Evolutionary conservation across 30 jellyfish, hydroid and myxozoan genomes (phyloP).

Genomic region (Hydractinia echinata): DNA sequence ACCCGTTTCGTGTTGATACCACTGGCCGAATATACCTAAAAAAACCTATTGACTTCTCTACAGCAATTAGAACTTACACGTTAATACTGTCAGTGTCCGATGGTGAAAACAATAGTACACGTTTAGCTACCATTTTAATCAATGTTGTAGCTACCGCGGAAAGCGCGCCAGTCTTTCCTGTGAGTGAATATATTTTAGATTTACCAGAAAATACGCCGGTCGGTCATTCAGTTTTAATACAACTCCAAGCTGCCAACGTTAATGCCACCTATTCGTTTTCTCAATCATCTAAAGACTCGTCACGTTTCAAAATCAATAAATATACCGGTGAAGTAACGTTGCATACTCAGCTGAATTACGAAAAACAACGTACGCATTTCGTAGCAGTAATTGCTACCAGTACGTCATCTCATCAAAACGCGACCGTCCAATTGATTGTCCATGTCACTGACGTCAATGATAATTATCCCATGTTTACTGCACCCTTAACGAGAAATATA

Average conservation of each 20-base stretch:
- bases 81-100: background rate
- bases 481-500: background rate
- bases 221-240: background rate
- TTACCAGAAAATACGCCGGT: background rate
- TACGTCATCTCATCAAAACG: background rate
- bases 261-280: background rate
- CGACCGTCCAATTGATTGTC: background rate
- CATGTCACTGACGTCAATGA: background rate
- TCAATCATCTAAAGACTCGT: background rate
- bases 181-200: background rate
- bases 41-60: background rate
- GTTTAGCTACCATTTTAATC: background rate
- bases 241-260: background rate
- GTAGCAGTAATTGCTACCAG: slow-evolving; percentile 2
- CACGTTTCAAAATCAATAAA: background rate
- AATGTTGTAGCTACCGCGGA: background rate
- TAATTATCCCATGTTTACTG: background rate
- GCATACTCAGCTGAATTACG: background rate
- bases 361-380: background rate
- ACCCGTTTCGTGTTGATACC: background rate
- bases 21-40: slow-evolving; percentile 9
- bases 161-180: background rate
- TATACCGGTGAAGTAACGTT: slow-evolving; percentile 2
- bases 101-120: background rate
- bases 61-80: background rate